Evolutionary conservation across 2,888 invertebrate genomes (phyloP), one percentile per base, ranked within the genome.

Genomic region (Bombylius major): DNA sequence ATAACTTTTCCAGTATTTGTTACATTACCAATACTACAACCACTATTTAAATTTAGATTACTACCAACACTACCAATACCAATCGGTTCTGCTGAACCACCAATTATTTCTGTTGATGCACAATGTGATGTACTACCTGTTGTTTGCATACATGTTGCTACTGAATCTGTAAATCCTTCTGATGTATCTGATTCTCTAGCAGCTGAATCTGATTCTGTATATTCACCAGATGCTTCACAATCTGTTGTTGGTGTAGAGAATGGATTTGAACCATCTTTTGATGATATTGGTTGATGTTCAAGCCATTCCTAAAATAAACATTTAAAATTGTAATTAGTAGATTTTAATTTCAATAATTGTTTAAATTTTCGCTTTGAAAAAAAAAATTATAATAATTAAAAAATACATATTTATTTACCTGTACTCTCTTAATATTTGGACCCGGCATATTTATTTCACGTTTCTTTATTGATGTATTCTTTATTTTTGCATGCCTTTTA

Each of bases 171-270:
- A 58, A 85, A 76, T 64, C 88, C 89, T 66, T 89, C 89, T 0
- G 88, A 88, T 1, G 86, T 82, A 60, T 86, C 79, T 1, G 88
- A 87, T 51, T 81, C 82, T 44, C 73, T 73, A 60, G 86, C 86
- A 53, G 82, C 64, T 23, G 73, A 73, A 62, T 73, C 73, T 5
- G 72, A 70, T 64, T 74, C 73, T 48, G 91, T 91, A 63, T 89
- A 90, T 73, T 92, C 92, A 13, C 90, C 89, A 57, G 91, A 92
- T 0, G 92, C 92, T 69, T 92, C 92, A 71, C 90, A 91, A 72
- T 74, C 75, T 56, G 73, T 73, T 48, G 66, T 63, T 39, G 63
- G 62, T 23, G 58, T 55, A 9, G 63, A 61, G 14, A 48, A 13
- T 47, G 55, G 47, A 31, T 51, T 47, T 32, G 44, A 39, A 14